phyloP scores from a whole-genome alignment of 2,797 vertebrate genomes.

The Lemur catta region DNA sequence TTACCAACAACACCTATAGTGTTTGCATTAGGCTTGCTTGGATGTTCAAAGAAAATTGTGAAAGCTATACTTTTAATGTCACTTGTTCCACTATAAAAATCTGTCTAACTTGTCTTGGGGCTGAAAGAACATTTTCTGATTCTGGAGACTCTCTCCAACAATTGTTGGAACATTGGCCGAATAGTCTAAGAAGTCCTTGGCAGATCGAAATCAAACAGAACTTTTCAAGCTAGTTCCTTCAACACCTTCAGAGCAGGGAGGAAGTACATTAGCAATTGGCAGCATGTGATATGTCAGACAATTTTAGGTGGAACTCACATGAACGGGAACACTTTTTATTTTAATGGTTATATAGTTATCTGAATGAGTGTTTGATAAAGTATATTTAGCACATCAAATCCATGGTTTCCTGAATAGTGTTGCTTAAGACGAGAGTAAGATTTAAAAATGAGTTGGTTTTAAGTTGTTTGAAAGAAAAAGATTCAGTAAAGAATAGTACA shows the following conservation, averaged over 20 bases:
- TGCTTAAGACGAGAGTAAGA: not conserved
- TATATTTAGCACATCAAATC: not conserved
- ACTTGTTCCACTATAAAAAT: not conserved
- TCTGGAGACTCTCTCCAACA: not conserved
- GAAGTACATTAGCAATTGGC: rapidly evolving
- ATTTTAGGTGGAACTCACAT: not conserved
- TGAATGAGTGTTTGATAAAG: not conserved
- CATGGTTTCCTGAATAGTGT: not conserved
- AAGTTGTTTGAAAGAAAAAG: not conserved
- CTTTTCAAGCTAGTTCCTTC: not conserved
- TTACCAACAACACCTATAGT: not conserved
- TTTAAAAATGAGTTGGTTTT: not conserved
- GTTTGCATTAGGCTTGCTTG: not conserved
- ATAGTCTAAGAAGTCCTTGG: not conserved
- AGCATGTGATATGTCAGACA: not conserved
- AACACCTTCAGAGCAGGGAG: not conserved
- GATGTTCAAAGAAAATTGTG: not conserved
- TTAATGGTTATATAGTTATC: not conserved
- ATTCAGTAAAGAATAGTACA: not conserved
- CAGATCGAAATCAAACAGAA: not conserved
- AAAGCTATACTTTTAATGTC: not conserved
- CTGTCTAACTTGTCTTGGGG: not conserved
- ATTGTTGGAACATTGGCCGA: not conserved
- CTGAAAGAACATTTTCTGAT: not conserved
- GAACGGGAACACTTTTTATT: not conserved